A percentile compares a stretch with the other conserved stretches of the same genome.
Conservation (phyloP, 2,113 vertebrate species). For the Tetraodon nigroviridis region DNA sequence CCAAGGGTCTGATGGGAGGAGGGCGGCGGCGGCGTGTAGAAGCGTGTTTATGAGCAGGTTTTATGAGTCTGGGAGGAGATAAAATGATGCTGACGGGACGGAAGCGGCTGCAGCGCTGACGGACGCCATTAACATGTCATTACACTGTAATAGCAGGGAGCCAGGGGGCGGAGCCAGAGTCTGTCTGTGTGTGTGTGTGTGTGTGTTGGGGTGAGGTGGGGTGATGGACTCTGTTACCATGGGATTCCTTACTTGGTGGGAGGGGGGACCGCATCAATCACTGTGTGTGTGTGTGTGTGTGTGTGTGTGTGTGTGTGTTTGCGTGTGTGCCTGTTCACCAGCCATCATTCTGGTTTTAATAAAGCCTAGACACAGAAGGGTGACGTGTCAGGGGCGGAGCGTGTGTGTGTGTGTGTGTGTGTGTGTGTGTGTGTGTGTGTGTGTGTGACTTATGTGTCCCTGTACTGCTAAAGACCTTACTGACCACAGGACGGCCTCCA, state of each 20-base stretch:
- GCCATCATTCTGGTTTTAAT: slow-evolving; percentile 67
- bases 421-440: slow-evolving; percentile 37
- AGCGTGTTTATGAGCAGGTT: too few relatives aligned
- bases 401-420: slow-evolving; percentile 12
- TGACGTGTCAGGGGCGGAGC: slow-evolving; percentile 46
- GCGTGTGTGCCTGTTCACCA: slow-evolving; percentile 28
- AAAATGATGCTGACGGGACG: too few relatives aligned
- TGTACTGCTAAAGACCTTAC: slow-evolving; percentile 50
- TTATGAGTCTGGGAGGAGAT: too few relatives aligned
- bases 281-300: slow-evolving; percentile 13
- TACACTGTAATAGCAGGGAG: slow-evolving; percentile 17
- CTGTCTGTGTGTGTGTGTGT: background rate
- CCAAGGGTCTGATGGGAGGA: too few relatives aligned
- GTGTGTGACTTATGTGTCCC: slow-evolving; percentile 58
- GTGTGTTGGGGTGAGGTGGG: slow-evolving; percentile 3
- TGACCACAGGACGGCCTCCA: slow-evolving; percentile 37
- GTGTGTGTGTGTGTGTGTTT: slow-evolving; percentile 11
- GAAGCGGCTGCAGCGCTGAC: background rate
- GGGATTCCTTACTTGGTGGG: slow-evolving; percentile 45
- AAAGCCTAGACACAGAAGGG: slow-evolving; percentile 43
- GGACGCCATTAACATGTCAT: slow-evolving; percentile 39
- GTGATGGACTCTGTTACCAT: slow-evolving; percentile 50
- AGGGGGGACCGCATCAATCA: slow-evolving; percentile 45
- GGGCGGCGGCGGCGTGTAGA: too few relatives aligned
- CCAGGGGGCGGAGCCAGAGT: slow-evolving; percentile 7